Evolutionary conservation across 2,113 vertebrate genomes (phyloP), one percentile per base, ranked within the genome.

Genomic region (Alosa alosa): DNA sequence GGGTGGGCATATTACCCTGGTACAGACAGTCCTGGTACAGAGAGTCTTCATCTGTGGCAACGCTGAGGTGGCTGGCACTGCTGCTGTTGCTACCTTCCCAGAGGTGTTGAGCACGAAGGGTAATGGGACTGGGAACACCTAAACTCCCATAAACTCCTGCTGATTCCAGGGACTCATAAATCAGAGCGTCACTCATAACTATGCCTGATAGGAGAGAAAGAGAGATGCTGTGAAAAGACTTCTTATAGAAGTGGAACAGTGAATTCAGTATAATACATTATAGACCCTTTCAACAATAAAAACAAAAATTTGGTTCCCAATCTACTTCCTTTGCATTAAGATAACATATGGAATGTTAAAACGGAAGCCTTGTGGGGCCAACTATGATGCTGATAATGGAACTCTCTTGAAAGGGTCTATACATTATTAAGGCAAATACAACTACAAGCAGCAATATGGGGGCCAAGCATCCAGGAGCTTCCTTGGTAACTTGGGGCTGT

Each of bases 131-230:
- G 81, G 96, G 95, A 0, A 94, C 86, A 7, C 96, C 94, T 0
- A 95, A 92, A 31, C 96, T 97, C 0, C 97, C 96, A 3, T 97
- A 97, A 15, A 98, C 89, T 82, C 96, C 96, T 22, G 98, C 95
- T 0, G 96, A 98, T 93, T 99, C 98, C 93, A 99, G 91, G 2
- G 97, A 97, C 93, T 97, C 97, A 0, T 99, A 98, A 89, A 98
- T 91, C 0, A 96, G 95, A 0, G 96, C 96, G 78, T 99, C 97
- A 83, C 96, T 98, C 95, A 97, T 95, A 52, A 98, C 97, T 18
- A 98, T 96, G 0, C 97, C 98, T 99, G 90, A 0, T 0, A 84
- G 82, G 82, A 49, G 57, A 31, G 17, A 9, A 50, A 85, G 45
- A n/a, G 22, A 45, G n/a, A 82, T 11, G 22, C 20, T 68, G 17